These are phyloP conservation scores for Pavo muticus DNA, from an alignment of 2,113 vertebrate species.

Conservation along the genomic window DNA sequence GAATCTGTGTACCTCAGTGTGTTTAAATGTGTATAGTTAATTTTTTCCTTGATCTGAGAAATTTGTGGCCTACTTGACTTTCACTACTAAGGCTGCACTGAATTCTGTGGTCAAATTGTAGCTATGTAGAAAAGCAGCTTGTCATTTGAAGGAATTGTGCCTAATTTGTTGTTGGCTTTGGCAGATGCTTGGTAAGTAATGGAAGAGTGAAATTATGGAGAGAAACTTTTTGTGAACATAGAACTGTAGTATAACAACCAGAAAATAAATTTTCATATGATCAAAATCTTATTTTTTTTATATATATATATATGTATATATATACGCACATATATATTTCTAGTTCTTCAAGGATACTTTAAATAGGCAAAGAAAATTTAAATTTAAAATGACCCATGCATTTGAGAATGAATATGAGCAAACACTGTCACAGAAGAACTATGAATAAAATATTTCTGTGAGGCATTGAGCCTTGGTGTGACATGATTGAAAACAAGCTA, in stretches of 20 bases:
- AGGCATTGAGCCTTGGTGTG: neutral
- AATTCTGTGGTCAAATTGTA: neutral
- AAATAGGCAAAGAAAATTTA: neutral
- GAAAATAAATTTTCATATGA: neutral
- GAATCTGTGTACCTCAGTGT: neutral
- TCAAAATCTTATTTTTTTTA: neutral
- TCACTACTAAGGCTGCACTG: neutral
- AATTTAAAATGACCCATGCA: neutral
- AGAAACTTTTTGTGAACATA: neutral
- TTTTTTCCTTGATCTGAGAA: neutral
- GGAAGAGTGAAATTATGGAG: neutral
- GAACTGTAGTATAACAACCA: neutral
- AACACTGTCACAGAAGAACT: accelerated
- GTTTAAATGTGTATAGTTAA: neutral
- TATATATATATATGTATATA: no score
- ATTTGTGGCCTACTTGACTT: neutral
- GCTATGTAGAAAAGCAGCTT: neutral
- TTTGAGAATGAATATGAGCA: neutral
- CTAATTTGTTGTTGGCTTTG: neutral
- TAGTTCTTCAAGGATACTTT: neutral
- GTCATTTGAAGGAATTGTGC: neutral
- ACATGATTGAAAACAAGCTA: neutral
- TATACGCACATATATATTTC: neutral
- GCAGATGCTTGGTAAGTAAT: neutral
- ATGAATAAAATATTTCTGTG: neutral